Base-by-base conservation (phyloP, 2,888 invertebrate species). In the Melieria picta region DNA sequence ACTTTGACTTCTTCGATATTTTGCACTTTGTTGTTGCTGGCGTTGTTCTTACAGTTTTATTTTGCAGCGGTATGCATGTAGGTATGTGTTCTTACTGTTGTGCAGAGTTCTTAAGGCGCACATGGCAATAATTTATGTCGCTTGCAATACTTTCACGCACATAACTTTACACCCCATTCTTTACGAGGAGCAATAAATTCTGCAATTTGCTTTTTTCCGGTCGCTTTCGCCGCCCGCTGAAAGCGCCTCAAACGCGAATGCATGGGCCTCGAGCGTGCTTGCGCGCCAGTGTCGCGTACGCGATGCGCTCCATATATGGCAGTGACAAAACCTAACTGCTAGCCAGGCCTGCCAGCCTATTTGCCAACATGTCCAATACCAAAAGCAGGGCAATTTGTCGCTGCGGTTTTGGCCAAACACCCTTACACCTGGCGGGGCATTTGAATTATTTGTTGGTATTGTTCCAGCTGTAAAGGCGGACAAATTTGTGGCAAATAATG, bases 111-210 rank as follows among this genome's bases (percentile, higher is more conserved):
- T 52, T 52, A 16, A 43, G 47, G 62, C 45, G 16, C 45, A 47
- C 9, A 47, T 47, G n/a, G 30, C 11, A 5, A 64, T 11, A 64
- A 64, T 55, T 64, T 64, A 68, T 70, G 72, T 64, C 63, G 55
- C 70, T 56, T 66, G 63, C 74, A 71, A 75, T 73, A 75, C 75
- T 73, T 77, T 78, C 74, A 77, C 75, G 77, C 78, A 77, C 76
- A 75, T 76, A 77, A 75, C 75, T 78, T 76, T 76, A 79, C 78
- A 80, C 81, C 58, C 60, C 80, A 84, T 83, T 83, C 82, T 82
- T 81, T 82, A 81, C 79, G 79, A 82, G 73, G 75, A 75, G 83
- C 82, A 82, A 83, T 83, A 83, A 83, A 83, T 84, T 84, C 78
- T 78, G 80, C 82, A 83, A 83, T 84, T 83, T 83, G 84, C 83